phyloP scores from a whole-genome alignment of 2,797 vertebrate genomes.

The Hemibagrus guttatus region DNA sequence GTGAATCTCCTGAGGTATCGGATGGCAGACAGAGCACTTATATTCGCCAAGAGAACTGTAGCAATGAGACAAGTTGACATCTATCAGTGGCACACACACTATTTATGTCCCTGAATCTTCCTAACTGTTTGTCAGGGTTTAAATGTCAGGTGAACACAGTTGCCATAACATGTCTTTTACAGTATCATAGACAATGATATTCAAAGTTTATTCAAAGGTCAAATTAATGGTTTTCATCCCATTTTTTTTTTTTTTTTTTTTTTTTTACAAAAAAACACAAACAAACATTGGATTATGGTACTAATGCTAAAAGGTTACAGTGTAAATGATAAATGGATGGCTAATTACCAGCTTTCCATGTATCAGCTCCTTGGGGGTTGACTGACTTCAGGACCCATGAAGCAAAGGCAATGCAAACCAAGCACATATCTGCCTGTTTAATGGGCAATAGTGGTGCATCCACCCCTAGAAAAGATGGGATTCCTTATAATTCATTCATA shows the following conservation, averaged over 20 bases:
- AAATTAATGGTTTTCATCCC: not conserved
- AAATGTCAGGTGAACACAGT: not conserved
- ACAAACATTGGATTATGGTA: not conserved
- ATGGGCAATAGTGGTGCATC: constrained; percentile 70
- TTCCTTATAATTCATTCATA: constrained; percentile 6
- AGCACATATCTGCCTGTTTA: constrained; percentile 89
- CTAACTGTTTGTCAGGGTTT: constrained; percentile 2
- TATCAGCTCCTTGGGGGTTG: constrained; percentile 85
- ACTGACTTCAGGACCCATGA: constrained; percentile 93
- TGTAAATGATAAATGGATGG: not conserved
- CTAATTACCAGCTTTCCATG: constrained; percentile 91
- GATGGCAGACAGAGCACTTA: constrained; percentile 92
- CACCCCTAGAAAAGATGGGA: constrained; percentile 65
- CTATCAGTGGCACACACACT: constrained; percentile 5
- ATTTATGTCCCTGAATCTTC: not conserved
- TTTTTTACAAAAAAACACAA: no score
- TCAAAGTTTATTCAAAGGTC: not conserved
- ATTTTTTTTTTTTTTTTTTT: no score
- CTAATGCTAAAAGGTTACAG: not conserved
- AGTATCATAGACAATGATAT: not conserved
- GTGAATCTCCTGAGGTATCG: constrained; percentile 84
- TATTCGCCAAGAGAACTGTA: constrained; percentile 88
- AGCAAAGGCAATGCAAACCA: constrained; percentile 93
- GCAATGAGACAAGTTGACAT: constrained; percentile 56
- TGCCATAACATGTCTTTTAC: constrained; percentile 2